Percentiles rank a stretch among this genome's conserved stretches.
phyloP scores from a whole-genome alignment of 2,888 invertebrate genomes.

The Drosophila siamana region DNA sequence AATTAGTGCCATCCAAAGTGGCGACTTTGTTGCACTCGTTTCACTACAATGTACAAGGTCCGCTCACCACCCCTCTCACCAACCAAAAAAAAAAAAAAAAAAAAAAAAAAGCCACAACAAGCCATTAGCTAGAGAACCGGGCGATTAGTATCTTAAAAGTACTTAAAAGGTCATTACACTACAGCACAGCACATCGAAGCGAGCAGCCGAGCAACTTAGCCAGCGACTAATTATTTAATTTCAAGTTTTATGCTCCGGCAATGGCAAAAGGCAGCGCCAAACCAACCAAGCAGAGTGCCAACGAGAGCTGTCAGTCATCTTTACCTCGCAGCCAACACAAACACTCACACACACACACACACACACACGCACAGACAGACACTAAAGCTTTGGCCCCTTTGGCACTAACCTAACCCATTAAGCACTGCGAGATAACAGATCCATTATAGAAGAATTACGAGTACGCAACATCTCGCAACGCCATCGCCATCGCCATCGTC shows the following conservation, averaged over 20 bases:
- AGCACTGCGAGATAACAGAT: constrained; percentile 77
- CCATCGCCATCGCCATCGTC: constrained; percentile 53
- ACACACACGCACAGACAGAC: too few relatives aligned
- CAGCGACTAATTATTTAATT: constrained; percentile 80
- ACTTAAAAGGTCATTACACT: constrained; percentile 81
- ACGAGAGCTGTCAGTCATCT: constrained; percentile 73
- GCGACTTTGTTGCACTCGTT: constrained; percentile 73
- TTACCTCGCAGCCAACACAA: constrained; percentile 41
- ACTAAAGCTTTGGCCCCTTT: constrained; percentile 54
- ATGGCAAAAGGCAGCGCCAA: background rate
- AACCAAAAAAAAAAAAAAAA: too few relatives aligned
- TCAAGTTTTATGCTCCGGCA: constrained; percentile 71
- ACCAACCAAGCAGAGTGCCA: constrained; percentile 31
- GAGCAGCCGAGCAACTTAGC: constrained; percentile 62
- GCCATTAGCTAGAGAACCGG: constrained; percentile 72
- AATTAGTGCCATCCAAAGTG: constrained; percentile 77
- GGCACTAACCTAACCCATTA: constrained; percentile 74
- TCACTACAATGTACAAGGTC: constrained; percentile 38
- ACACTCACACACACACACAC: too few relatives aligned
- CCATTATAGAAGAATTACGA: constrained; percentile 81
- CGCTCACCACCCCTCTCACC: too few relatives aligned
- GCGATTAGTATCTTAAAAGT: constrained; percentile 80
- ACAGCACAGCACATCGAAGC: constrained; percentile 20
- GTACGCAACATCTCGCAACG: constrained; percentile 65
- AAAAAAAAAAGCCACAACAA: constrained; percentile 77